phyloP scores from a whole-genome alignment of 2,888 invertebrate genomes.

The Girardia tigrina region DNA sequence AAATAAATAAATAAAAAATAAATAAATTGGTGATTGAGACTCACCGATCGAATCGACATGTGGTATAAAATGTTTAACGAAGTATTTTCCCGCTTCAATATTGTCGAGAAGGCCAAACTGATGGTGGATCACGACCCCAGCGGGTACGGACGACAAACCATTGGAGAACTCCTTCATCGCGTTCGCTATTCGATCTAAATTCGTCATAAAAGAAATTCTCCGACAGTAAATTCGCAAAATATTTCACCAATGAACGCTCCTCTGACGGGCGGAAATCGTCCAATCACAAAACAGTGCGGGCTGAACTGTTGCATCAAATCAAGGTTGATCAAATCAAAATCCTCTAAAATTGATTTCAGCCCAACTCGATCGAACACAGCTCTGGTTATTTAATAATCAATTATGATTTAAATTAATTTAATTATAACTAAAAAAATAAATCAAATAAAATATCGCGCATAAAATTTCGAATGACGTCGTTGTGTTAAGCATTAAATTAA shows the following conservation, averaged over 20 bases:
- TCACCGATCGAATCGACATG: background rate
- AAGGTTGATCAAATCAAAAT: slow-evolving; percentile 1
- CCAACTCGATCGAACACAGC: slow-evolving; percentile 4
- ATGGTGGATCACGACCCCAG: background rate
- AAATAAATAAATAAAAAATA: too few species aligned
- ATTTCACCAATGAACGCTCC: background rate
- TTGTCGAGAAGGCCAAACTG: background rate
- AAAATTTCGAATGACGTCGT: too few species aligned
- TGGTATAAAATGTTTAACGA: slow-evolving; percentile 3
- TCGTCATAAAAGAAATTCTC: background rate
- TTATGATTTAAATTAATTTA: too few species aligned
- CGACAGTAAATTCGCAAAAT: background rate
- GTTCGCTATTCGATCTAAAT: background rate
- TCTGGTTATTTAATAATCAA: too few species aligned
- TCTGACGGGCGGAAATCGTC: background rate
- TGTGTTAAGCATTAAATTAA: too few species aligned
- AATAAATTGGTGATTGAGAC: too few species aligned
- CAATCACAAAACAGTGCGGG: background rate
- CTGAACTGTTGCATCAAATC: background rate
- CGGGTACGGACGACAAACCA: background rate
- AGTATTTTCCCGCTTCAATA: background rate
- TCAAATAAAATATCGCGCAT: too few species aligned
- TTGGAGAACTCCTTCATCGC: background rate
- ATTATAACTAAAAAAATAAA: too few species aligned
- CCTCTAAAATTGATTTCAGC: background rate